Evolutionary conservation across 2,113 vertebrate species (phyloP), one percentile per base, ranked within the genome.

Genomic region (Gymnobelideus leadbeateri): DNA sequence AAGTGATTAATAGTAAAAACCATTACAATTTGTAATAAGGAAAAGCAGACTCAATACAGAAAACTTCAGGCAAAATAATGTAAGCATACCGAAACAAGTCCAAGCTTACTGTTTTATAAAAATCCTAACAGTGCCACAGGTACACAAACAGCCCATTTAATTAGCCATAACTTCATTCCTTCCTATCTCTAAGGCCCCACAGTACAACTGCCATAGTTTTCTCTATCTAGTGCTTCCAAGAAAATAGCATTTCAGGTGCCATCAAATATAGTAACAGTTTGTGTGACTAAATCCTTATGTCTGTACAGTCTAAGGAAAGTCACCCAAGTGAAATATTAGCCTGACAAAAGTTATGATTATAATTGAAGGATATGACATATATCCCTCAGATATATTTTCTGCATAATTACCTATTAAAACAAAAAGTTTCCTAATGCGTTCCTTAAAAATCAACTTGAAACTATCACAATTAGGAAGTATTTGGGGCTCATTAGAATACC

Each of bases 271-370:
- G 1, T 47, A 94, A 50, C 24, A 92, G 89, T 91, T 96, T 96
- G 97, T 93, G 43, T 31, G 96, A 46, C 95, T 8, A 97, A 95
- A 96, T 89, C 54, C 55, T 92, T 97, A 51, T 37, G 57, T 91
- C 49, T 91, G 94, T 77, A 95, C 90, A 95, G 51, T 77, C 51
- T n/a, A 43, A 52, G 89, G 91, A 95, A 98, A 97, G 28, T 77
- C 51, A 97, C 57, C 93, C 92, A 37, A 96, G 94, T 93, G 49
- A 97, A 98, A 96, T 94, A 95, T 55, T 89, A 96, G 25, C 95
- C 0, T 0, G 94, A 93, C 84, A 96, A 96, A 97, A 54, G 8
- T 0, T 1, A 96, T 55, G 90, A 92, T 53, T 47, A 25, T 1
- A 90, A 89, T 54, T 89, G 95, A 98, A 51, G 89, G 92, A 94